These are phyloP conservation scores for Vespertilio murinus DNA, from an alignment of 2,797 vertebrate species.

Conservation along the genomic window DNA sequence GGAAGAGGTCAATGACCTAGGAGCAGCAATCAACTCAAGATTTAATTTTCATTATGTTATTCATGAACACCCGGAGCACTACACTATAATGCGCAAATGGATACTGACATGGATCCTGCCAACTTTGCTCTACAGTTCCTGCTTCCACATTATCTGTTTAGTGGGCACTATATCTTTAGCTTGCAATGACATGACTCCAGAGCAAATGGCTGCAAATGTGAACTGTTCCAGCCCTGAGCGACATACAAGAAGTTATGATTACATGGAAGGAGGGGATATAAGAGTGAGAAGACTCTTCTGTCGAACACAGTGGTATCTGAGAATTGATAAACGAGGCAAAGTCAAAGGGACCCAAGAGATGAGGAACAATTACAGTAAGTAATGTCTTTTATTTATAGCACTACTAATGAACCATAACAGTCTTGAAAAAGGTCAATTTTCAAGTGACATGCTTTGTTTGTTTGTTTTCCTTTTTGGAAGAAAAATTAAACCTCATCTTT, in stretches of 20 bases:
- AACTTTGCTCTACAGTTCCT: constrained; percentile 95
- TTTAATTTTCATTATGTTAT: constrained; percentile 96
- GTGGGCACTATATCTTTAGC: constrained; percentile 92
- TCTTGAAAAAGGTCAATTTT: background rate
- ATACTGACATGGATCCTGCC: constrained; percentile 98
- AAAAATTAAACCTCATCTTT: background rate
- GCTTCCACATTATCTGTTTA: constrained; percentile 94
- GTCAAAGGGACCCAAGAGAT: constrained; percentile 96
- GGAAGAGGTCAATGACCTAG: constrained; percentile 88
- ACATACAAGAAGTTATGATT: constrained; percentile 98
- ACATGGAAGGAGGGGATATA: constrained; percentile 99
- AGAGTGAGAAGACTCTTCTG: constrained; percentile 98
- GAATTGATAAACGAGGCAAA: constrained; percentile 95
- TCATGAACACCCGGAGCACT: constrained; percentile 93
- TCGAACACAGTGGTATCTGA: constrained; percentile 98
- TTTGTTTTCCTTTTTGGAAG: background rate
- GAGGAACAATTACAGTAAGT: constrained; percentile 98
- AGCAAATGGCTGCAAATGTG: constrained; percentile 94
- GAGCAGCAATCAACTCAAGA: constrained; percentile 85
- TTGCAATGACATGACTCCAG: constrained; percentile 95
- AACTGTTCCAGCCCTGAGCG: constrained; percentile 98
- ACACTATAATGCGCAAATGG: constrained; percentile 99
- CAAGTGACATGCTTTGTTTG: constrained; percentile 19
- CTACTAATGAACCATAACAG: background rate
- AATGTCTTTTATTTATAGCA: constrained; percentile 55